Evolutionary conservation across 2,113 vertebrate genomes (phyloP).

Genomic region (Megaleporinus macrocephalus): DNA sequence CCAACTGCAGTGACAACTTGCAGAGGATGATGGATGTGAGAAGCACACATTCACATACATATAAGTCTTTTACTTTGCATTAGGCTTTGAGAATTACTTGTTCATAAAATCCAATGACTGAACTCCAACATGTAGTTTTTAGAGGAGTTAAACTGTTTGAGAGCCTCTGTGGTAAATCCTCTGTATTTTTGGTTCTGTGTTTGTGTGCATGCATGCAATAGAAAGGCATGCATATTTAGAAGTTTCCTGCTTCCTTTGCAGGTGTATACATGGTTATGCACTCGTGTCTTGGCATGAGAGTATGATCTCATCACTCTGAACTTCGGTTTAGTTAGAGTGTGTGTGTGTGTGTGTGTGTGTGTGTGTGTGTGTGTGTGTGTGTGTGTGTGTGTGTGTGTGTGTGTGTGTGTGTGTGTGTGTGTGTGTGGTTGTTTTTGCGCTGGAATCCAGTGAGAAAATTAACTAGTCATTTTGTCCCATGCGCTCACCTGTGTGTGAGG

Average conservation of each 20-base stretch:
- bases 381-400: not conserved
- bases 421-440: not conserved
- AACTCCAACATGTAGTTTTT: too few relatives aligned
- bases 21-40: too few relatives aligned
- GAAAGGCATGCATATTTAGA: not conserved
- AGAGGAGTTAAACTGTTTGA: too few relatives aligned
- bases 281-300: slow-evolving; percentile 49
- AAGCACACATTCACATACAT: too few relatives aligned
- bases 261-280: slow-evolving; percentile 1
- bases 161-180: too few relatives aligned
- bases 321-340: too few relatives aligned
- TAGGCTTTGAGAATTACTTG: too few relatives aligned
- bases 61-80: too few relatives aligned
- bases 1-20: too few relatives aligned
- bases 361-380: not conserved
- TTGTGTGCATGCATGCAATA: not conserved
- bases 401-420: not conserved
- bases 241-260: slow-evolving; percentile 17
- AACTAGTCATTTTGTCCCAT: not conserved
- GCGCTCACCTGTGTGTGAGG: not conserved
- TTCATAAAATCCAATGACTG: too few relatives aligned
- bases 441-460: not conserved
- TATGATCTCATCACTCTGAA: slow-evolving; percentile 52
- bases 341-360: not conserved
- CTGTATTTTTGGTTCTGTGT: not conserved